Evolutionary conservation across 2,113 vertebrate genomes (phyloP).

Genomic region (Lucifuga dentata): DNA sequence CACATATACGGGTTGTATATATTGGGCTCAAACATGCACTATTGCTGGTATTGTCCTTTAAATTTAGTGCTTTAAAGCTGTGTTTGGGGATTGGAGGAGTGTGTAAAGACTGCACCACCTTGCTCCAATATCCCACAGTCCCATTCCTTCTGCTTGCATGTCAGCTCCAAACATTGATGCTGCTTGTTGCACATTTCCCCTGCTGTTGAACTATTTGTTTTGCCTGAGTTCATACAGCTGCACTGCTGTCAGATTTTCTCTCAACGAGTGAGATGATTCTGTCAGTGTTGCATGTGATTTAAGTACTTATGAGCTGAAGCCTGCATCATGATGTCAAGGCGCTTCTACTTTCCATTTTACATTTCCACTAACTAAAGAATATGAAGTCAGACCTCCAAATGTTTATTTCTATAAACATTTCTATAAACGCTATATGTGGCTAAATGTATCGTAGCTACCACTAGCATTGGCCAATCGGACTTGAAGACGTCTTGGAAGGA

Average conservation of each 20-base stretch:
- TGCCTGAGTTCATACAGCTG: slow-evolving; percentile 46
- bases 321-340: not conserved
- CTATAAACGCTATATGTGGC: not conserved
- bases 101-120: not conserved
- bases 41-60: too few species aligned
- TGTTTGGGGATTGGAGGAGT: not conserved
- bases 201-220: slow-evolving; percentile 57
- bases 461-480: not conserved
- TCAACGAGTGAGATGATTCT: not conserved
- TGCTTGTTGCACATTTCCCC: slow-evolving; percentile 46
- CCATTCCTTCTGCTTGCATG: slow-evolving; percentile 22
- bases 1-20: too few species aligned
- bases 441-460: not conserved
- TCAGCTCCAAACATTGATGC: slow-evolving; percentile 52
- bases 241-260: slow-evolving; percentile 17
- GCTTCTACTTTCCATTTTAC: not conserved
- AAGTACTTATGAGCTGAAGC: slow-evolving; percentile 3
- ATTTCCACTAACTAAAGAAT: not conserved
- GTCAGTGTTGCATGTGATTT: not conserved
- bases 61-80: too few species aligned
- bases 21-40: too few species aligned
- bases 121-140: slow-evolving; percentile 23
- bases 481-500: not conserved
- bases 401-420: not conserved
- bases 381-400: not conserved